Percentiles rank a stretch among this genome's conserved stretches.
phyloP scores from a whole-genome alignment of 2,113 vertebrate genomes.

The Phaethornis superciliosus region DNA sequence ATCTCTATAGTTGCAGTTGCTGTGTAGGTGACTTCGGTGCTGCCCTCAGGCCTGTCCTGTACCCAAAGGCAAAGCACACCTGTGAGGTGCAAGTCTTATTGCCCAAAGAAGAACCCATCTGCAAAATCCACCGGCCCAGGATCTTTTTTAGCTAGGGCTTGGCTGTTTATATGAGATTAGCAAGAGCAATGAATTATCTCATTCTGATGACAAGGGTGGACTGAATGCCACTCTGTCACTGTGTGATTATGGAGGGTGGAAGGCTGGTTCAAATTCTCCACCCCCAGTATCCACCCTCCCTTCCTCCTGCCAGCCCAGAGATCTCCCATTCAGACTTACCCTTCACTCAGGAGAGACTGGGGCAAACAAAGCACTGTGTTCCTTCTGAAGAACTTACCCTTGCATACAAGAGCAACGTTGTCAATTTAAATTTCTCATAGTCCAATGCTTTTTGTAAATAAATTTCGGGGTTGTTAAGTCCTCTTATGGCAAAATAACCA shows the following conservation, averaged over 20 bases:
- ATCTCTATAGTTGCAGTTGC: constrained; percentile 78
- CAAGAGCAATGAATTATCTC: background rate
- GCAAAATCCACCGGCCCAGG: background rate
- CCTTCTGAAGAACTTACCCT: constrained; percentile 73
- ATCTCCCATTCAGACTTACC: background rate
- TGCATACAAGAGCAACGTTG: constrained; percentile 77
- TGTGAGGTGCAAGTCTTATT: background rate
- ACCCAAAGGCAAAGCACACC: background rate
- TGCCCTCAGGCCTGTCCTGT: constrained; percentile 74
- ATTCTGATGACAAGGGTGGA: background rate
- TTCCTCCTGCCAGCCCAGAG: background rate
- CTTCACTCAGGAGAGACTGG: background rate
- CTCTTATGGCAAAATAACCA: constrained; percentile 80
- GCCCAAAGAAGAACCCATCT: background rate
- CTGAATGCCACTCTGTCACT: background rate
- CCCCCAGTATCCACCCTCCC: background rate
- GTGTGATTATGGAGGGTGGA: background rate
- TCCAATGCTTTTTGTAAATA: constrained; percentile 79
- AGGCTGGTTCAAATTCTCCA: background rate
- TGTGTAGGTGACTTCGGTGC: background rate
- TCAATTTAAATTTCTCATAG: constrained; percentile 77
- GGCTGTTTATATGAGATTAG: background rate
- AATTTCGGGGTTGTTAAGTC: constrained; percentile 79
- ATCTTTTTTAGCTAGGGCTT: background rate
- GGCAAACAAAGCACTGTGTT: background rate